Evolutionary conservation across 2,113 vertebrate species (phyloP).

Genomic region (Scytalopus superciliaris): DNA sequence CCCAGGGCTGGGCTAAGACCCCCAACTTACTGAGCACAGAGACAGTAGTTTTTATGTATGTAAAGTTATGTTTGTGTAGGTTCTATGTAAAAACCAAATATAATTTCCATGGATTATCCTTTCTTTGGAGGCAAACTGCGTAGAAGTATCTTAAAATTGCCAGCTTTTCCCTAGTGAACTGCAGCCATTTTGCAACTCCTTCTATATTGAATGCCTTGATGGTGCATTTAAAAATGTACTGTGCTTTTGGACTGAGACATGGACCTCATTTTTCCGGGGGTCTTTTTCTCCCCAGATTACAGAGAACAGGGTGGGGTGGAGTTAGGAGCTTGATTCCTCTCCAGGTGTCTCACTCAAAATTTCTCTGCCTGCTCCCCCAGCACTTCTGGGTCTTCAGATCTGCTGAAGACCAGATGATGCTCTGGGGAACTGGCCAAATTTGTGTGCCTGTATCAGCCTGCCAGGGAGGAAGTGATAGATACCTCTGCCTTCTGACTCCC

Average conservation of each 20-base stretch:
- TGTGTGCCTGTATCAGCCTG: constrained; percentile 19
- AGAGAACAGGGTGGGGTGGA: neutral
- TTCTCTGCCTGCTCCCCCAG: neutral
- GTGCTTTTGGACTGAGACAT: neutral
- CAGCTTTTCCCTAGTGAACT: neutral
- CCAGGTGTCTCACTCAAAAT: neutral
- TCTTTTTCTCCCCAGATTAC: neutral
- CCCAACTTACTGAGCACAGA: neutral
- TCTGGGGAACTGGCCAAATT: constrained; percentile 38
- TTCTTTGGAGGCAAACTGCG: neutral
- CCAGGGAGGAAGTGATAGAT: constrained; percentile 48
- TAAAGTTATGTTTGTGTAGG: neutral
- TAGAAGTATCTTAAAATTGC: neutral
- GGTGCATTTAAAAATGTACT: neutral
- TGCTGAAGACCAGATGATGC: neutral
- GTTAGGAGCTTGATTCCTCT: neutral
- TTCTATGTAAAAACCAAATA: neutral
- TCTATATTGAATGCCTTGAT: neutral
- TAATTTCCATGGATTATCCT: neutral
- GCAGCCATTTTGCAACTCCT: neutral
- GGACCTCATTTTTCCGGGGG: neutral
- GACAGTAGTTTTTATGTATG: neutral
- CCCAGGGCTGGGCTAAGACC: neutral
- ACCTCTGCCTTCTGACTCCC: constrained; percentile 19
- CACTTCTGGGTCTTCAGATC: neutral